A percentile compares a stretch with the other conserved stretches of the same genome.
Evolutionary conservation across 2,113 vertebrate species (phyloP).

Genomic region (Puntigrus tetrazona): DNA sequence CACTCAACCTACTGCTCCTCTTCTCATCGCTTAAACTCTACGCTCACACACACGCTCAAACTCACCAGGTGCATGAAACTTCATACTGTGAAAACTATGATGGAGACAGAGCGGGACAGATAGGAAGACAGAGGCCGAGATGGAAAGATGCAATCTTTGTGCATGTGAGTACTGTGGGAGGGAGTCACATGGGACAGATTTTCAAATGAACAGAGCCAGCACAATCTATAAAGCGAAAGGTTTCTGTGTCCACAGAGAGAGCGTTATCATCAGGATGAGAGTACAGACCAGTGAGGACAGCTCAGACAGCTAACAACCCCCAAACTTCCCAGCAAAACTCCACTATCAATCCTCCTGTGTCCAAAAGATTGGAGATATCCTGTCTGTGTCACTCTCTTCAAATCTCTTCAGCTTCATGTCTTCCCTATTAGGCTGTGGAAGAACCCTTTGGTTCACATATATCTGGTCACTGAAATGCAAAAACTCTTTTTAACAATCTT

Average conservation of each 20-base stretch:
- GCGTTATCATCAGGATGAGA: constrained; percentile 30
- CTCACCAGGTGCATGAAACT: constrained; percentile 49
- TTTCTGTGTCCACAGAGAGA: constrained; percentile 41
- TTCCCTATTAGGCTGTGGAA: background rate
- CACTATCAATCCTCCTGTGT: constrained; percentile 2
- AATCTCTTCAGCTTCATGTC: background rate
- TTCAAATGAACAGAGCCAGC: constrained; percentile 33
- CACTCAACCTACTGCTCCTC: constrained; percentile 47
- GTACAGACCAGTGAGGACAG: constrained; percentile 12
- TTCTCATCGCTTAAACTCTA: constrained; percentile 48
- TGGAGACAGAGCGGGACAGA: background rate
- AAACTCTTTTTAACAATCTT: background rate
- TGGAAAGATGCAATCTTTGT: constrained; percentile 41
- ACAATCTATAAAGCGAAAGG: constrained; percentile 35
- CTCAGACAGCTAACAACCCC: constrained; percentile 28
- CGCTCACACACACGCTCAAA: background rate
- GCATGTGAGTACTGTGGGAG: constrained; percentile 38
- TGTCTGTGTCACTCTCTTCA: background rate
- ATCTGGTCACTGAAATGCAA: background rate
- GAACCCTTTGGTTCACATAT: background rate
- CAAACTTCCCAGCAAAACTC: constrained; percentile 39
- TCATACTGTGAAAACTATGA: constrained; percentile 28
- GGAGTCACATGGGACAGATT: constrained; percentile 46
- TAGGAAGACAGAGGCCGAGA: constrained; percentile 7
- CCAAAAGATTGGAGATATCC: background rate